Evolutionary conservation across 53 echinoderm and acorn worm genomes (phyloP).

Genomic region (Crossaster papposus): DNA sequence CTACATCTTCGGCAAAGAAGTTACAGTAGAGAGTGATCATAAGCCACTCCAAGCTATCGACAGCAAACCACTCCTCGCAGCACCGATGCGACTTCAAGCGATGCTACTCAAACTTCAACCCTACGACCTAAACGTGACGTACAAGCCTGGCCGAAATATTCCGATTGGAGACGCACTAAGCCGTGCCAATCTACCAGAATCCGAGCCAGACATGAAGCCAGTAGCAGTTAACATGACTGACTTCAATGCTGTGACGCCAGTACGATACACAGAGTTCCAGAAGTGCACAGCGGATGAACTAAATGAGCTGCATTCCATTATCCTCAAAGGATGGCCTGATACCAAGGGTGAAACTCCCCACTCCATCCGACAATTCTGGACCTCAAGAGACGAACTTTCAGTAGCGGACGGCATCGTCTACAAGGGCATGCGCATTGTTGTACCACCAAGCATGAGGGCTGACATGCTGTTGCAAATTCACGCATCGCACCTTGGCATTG

Average conservation of each 20-base stretch:
- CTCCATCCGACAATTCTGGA: slow-evolving; percentile 67
- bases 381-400: slow-evolving; percentile 65
- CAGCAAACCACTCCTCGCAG: slow-evolving; percentile 46
- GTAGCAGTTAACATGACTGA: slow-evolving; percentile 26
- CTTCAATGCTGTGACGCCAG: neutral
- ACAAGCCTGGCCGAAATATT: slow-evolving; percentile 24
- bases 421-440: slow-evolving; percentile 73
- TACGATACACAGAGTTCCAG: too few species aligned
- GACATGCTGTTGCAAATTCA: slow-evolving; percentile 62
- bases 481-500: slow-evolving; percentile 56
- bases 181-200: slow-evolving; percentile 43
- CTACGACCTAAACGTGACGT: neutral
- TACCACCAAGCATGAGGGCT: slow-evolving; percentile 64
- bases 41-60: slow-evolving; percentile 71
- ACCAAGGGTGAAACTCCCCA: slow-evolving; percentile 62
- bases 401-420: slow-evolving; percentile 69
- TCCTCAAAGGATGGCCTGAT: slow-evolving; percentile 78
- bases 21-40: slow-evolving; percentile 60
- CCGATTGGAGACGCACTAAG: slow-evolving; percentile 41
- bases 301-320: slow-evolving; percentile 60
- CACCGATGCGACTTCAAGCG: slow-evolving; percentile 45
- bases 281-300: slow-evolving; percentile 42
- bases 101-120: slow-evolving; percentile 45
- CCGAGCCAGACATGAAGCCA: slow-evolving; percentile 46
- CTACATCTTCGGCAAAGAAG: slow-evolving; percentile 59